A percentile compares a stretch with the other conserved stretches of the same genome.
These are phyloP conservation scores for Teleogryllus oceanicus DNA, from an alignment of 2,888 invertebrate species.

Conservation along the genomic window DNA sequence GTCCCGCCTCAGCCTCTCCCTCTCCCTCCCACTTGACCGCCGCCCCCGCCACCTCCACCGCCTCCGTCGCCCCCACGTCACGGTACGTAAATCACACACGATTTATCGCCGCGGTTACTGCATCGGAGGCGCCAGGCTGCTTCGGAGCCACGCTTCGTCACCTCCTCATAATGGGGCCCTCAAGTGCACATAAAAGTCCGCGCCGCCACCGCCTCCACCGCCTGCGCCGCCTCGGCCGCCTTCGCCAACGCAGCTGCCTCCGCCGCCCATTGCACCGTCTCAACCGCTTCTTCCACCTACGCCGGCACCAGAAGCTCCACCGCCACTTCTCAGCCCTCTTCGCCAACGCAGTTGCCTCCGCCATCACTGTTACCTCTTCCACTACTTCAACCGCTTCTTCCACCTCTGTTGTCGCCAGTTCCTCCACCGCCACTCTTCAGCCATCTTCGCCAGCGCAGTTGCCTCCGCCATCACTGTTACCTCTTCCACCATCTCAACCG, in stretches of 20 bases:
- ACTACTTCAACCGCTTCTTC: too few species aligned
- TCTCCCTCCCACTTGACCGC: background rate
- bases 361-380: too few species aligned
- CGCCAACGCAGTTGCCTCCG: background rate
- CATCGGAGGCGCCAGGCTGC: slow-evolving; percentile 2
- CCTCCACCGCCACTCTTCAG: background rate
- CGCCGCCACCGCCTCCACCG: background rate
- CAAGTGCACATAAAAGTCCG: slow-evolving; percentile 18
- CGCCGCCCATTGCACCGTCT: background rate
- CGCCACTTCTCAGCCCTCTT: too few species aligned
- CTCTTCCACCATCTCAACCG: too few species aligned
- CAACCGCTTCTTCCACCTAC: background rate
- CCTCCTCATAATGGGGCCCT: slow-evolving; percentile 8
- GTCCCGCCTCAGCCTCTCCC: background rate
- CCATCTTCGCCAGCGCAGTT: background rate
- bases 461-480: background rate
- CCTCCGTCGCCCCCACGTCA: background rate
- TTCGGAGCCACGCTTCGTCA: background rate
- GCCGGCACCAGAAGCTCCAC: too few species aligned
- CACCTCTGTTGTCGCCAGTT: background rate
- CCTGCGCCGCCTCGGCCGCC: background rate
- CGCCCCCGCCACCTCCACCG: background rate
- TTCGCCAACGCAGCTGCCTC: background rate
- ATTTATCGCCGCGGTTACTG: slow-evolving; percentile 26
- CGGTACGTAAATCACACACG: slow-evolving; percentile 29